Conservation (phyloP, 2,888 invertebrate genomes). For the Sepiola atlantica region DNA sequence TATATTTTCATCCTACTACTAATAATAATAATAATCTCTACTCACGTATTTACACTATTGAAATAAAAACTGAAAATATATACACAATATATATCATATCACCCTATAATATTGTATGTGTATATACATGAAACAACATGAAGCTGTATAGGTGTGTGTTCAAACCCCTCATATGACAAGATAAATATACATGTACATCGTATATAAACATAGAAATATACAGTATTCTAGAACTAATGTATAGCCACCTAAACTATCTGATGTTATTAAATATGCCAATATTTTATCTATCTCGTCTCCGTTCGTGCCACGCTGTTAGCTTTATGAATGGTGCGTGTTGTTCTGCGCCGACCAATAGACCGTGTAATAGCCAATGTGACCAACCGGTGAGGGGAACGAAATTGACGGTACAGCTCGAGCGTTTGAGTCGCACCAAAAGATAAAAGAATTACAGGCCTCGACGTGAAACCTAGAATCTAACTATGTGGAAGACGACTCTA, state of each 20-base stretch:
- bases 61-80: no score
- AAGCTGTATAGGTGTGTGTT: no score
- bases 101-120: no score
- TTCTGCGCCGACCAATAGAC: neutral
- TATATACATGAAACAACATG: no score
- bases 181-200: no score
- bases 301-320: neutral
- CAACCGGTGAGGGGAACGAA: neutral
- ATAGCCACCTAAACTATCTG: neutral
- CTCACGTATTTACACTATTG: no score
- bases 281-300: neutral
- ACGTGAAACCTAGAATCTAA: neutral
- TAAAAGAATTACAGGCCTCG: neutral
- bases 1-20: no score
- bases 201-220: no score
- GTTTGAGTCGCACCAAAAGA: neutral
- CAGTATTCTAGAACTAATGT: neutral
- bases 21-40: no score
- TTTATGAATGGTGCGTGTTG: neutral
- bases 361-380: neutral
- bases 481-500: neutral
- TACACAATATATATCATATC: no score
- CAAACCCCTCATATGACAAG: no score
- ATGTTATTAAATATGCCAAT: neutral
- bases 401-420: neutral